Evolutionary conservation across 1,140 invertebrate genomes (phyloP), one percentile per base, ranked within the genome.

Genomic region (Drosophila nigrodunni): DNA sequence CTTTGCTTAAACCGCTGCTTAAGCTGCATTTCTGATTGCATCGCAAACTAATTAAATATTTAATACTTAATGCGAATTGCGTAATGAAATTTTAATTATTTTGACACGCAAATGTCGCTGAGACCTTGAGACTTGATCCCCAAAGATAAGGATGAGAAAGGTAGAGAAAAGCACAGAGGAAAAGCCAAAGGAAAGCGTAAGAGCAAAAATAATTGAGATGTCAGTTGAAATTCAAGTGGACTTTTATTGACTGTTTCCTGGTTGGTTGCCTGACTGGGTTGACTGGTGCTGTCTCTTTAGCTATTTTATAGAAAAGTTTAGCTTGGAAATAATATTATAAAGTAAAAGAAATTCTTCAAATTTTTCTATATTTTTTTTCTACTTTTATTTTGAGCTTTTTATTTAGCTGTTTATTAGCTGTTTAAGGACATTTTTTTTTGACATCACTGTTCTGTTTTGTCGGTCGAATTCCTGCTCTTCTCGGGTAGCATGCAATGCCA

Each of bases 151-250:
- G n/a, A 35, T 21, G 10, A 46, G 35, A 8, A 57, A 50, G 43
- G 52, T 49, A 71, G 47, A 30, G 6, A 11, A 25, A 34, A 11
- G 25, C 6, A 55, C 9, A 5, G 34, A 39, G 18, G 52, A 39
- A 15, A 64, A 41, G 13, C 9, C 11, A 59, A 52, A 73, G 43
- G 25, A 73, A 58, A 43, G 58, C 50, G 41, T 64, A 78, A 77
- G 68, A 86, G 83, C 77, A 79, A 68, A 88, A 88, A 89, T 88
- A 88, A 88, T 88, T 88, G 83, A 88, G 77, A 89, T 88, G 83
- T 89, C 83, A 82, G 80, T 80, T 78, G 78, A 89, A 89, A 89
- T 85, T 87, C 79, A 89, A 89, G 85, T 89, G 83, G 85, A 89
- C 85, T 88, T 88, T 88, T 85, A 88, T 88, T 85, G 83, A 88